Conservation (phyloP, 2,888 invertebrate genomes). For the Orthosia gothica region DNA sequence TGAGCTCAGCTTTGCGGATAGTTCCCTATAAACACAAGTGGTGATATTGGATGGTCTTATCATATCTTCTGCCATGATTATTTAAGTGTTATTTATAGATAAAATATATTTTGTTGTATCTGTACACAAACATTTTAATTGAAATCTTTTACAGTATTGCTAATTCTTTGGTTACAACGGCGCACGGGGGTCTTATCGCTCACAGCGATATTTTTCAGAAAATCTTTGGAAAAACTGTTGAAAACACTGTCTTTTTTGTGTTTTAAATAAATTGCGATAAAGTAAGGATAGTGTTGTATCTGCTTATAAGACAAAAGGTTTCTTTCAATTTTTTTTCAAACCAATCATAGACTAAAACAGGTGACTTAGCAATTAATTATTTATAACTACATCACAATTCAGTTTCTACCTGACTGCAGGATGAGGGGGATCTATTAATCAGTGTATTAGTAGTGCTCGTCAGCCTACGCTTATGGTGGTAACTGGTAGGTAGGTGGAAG, state of each 20-base stretch:
- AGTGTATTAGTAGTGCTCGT: slow-evolving; percentile 54
- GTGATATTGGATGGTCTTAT: too few species aligned
- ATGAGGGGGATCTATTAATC: slow-evolving; percentile 54
- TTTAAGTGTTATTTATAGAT: too few species aligned
- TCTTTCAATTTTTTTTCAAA: neutral
- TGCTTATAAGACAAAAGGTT: neutral
- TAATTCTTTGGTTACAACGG: neutral
- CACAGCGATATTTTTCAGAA: neutral
- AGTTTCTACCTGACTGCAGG: slow-evolving; percentile 20
- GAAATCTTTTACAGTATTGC: too few species aligned
- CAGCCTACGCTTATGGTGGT: slow-evolving; percentile 35
- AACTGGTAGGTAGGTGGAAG: slow-evolving; percentile 7
- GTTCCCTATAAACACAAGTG: too few species aligned
- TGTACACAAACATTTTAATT: too few species aligned
- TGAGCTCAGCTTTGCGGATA: too few species aligned
- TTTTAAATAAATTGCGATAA: neutral
- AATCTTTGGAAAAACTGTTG: neutral
- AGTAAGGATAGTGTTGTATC: neutral
- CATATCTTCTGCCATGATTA: too few species aligned
- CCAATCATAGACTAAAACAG: neutral
- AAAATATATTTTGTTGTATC: too few species aligned
- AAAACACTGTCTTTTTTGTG: neutral
- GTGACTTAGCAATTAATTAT: slow-evolving; percentile 32
- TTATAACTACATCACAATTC: slow-evolving; percentile 42
- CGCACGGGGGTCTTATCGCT: neutral